Evolutionary conservation across 2,797 vertebrate genomes (phyloP).

Genomic region (Alectoris magna): DNA sequence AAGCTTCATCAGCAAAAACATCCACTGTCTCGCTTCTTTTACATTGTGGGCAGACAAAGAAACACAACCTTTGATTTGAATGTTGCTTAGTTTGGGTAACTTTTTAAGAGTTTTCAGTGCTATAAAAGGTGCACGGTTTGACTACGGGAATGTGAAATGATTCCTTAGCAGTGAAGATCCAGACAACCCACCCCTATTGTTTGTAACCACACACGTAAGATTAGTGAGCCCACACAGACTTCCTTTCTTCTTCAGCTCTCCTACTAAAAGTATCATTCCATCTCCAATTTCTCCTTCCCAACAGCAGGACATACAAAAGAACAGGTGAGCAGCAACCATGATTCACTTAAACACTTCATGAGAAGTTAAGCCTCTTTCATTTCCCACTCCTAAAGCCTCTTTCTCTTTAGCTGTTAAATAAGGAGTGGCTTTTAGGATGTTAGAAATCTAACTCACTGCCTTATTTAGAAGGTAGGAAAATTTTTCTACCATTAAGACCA

Average conservation of each 20-base stretch:
- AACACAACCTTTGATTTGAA: conserved; percentile 44
- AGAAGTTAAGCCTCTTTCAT: neutral
- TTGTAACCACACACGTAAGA: neutral
- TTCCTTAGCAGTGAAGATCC: neutral
- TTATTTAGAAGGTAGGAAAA: neutral
- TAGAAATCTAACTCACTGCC: neutral
- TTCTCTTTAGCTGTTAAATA: neutral
- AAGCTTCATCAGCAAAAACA: conserved; percentile 74
- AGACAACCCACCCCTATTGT: neutral
- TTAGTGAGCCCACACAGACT: neutral
- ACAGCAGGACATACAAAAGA: neutral
- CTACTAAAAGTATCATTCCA: neutral
- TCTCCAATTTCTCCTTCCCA: neutral
- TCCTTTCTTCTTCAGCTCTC: neutral
- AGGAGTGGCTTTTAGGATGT: neutral
- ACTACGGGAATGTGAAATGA: neutral
- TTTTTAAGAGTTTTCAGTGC: neutral
- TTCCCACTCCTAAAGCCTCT: neutral
- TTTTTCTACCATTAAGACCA: neutral
- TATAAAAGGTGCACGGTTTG: neutral
- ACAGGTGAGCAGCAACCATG: neutral
- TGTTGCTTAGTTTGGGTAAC: neutral
- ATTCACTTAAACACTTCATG: neutral
- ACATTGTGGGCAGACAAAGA: conserved; percentile 61
- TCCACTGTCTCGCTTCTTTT: conserved; percentile 79